phyloP scores from a whole-genome alignment of 2,113 vertebrate genomes.

The Salvelinus sp. region DNA sequence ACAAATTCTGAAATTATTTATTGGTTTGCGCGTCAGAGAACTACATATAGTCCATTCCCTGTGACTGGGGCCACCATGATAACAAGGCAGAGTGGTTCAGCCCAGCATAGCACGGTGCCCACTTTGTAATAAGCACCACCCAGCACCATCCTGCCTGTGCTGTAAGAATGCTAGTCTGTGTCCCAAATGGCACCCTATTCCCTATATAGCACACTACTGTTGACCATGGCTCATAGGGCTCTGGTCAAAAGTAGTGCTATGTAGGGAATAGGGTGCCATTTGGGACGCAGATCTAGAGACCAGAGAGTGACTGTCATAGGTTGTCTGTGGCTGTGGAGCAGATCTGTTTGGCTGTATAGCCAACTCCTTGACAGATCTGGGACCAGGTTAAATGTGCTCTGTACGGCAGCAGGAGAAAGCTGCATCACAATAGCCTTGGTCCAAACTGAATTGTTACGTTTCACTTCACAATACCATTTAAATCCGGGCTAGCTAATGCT shows the following conservation, averaged over 20 bases:
- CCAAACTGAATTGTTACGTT: too few relatives aligned
- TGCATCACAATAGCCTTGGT: background rate
- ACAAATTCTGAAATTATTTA: too few relatives aligned
- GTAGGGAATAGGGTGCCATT: too few relatives aligned
- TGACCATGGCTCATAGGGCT: background rate
- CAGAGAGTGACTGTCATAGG: conserved; percentile 30
- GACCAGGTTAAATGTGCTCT: conserved; percentile 35
- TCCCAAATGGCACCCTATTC: too few relatives aligned
- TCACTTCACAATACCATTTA: too few relatives aligned
- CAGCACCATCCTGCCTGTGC: conserved; percentile 26
- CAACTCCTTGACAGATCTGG: too few relatives aligned
- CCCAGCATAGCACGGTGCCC: background rate
- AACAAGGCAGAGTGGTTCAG: conserved; percentile 3
- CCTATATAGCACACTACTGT: too few relatives aligned
- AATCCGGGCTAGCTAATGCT: too few relatives aligned
- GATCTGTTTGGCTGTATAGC: too few relatives aligned
- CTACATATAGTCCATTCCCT: background rate
- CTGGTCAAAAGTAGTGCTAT: too few relatives aligned
- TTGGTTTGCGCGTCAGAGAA: too few relatives aligned
- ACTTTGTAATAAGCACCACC: conserved; percentile 29
- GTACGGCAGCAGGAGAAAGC: conserved; percentile 49
- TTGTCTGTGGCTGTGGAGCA: conserved; percentile 45
- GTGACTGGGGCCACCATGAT: conserved; percentile 1
- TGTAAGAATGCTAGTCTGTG: conserved; percentile 1
- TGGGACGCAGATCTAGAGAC: too few relatives aligned